phyloP scores from a whole-genome alignment of 2,113 vertebrate genomes.

The Anhinga anhinga region DNA sequence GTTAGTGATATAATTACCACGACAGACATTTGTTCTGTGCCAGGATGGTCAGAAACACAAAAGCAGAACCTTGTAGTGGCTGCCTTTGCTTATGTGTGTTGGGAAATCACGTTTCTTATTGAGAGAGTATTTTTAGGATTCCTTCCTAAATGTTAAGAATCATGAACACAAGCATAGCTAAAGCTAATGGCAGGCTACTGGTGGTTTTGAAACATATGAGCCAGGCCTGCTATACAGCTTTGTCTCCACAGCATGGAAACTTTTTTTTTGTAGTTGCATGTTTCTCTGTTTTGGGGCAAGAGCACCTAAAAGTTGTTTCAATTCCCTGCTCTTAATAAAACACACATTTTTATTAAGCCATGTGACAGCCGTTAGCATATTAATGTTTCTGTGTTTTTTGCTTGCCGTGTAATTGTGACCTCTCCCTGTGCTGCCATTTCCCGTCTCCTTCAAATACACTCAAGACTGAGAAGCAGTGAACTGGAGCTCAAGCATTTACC shows the following conservation, averaged over 20 bases:
- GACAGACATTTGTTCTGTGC: slow-evolving; percentile 6
- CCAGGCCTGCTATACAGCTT: neutral
- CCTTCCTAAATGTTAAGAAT: neutral
- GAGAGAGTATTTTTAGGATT: neutral
- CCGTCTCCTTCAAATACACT: neutral
- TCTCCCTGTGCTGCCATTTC: neutral
- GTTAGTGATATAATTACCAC: slow-evolving; percentile 39
- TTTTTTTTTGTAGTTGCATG: neutral
- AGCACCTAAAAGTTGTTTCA: neutral
- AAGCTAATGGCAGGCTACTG: neutral
- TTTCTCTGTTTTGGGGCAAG: neutral
- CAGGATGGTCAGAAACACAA: neutral
- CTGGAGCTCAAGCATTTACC: neutral
- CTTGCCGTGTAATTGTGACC: neutral
- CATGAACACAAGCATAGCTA: neutral
- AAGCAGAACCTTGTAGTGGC: neutral
- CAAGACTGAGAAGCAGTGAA: neutral
- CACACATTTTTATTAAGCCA: neutral
- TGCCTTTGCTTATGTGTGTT: neutral
- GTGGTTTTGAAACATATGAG: neutral
- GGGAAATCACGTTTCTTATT: neutral
- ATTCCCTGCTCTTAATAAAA: neutral
- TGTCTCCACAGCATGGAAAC: neutral
- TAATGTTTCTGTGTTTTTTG: neutral
- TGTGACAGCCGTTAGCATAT: neutral